Percentiles rank a stretch among this genome's conserved stretches.
These are phyloP conservation scores for Calephelis nemesis DNA, from an alignment of 1,140 invertebrate species.

Conservation along the genomic window DNA sequence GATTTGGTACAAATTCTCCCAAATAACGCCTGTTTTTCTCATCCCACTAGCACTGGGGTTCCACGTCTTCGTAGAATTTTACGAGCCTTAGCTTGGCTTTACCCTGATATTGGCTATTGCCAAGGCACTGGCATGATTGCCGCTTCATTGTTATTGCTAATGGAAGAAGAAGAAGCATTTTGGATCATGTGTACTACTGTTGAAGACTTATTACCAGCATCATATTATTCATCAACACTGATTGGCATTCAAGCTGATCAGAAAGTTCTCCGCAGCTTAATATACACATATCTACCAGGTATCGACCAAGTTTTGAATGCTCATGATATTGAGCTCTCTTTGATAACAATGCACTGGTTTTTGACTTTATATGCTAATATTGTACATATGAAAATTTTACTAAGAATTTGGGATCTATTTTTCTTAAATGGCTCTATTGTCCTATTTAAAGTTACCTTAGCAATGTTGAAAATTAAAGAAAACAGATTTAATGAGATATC, in stretches of 20 bases:
- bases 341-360: conserved; percentile 99
- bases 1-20: conserved; percentile 98
- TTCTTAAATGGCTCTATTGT: conserved; percentile 97
- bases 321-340: conserved; percentile 96
- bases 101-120: conserved; percentile 98
- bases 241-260: conserved; percentile 97
- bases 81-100: conserved; percentile 96
- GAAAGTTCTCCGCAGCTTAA: conserved; percentile 93
- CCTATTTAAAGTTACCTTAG: conserved; percentile 97
- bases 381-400: conserved; percentile 97
- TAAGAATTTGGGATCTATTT: conserved; percentile 98
- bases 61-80: conserved; percentile 94
- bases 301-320: conserved; percentile 93
- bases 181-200: conserved; percentile 99
- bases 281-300: conserved; percentile 93
- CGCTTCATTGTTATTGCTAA: conserved; percentile 94
- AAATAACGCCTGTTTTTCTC: conserved; percentile 97
- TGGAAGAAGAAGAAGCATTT: conserved; percentile 99
- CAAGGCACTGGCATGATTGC: conserved; percentile 98
- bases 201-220: conserved; percentile 97
- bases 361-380: conserved; percentile 98
- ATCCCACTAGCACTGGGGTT: conserved; percentile 93
- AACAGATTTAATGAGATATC: conserved; percentile 88
- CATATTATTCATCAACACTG: conserved; percentile 97
- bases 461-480: conserved; percentile 97